Conservation (phyloP, 2,797 vertebrate genomes). For the Mormyrus hasselquistii region DNA sequence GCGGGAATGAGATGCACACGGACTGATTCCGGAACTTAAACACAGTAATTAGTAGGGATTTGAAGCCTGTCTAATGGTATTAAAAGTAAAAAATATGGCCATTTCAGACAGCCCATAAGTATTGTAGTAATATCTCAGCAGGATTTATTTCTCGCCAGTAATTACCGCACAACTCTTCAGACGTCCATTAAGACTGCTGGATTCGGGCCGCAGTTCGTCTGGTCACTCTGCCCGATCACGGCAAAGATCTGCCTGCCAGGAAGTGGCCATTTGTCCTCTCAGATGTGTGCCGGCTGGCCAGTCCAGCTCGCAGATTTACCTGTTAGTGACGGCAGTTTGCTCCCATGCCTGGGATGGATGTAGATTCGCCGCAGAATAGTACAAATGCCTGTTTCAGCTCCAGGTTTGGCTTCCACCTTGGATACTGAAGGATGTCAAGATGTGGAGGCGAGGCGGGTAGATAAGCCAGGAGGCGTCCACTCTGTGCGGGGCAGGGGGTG, state of each 20-base stretch:
- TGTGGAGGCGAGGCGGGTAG: slow-evolving; percentile 1
- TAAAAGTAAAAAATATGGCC: background rate
- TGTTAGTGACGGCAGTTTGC: background rate
- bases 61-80: background rate
- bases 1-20: background rate
- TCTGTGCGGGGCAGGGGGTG: background rate
- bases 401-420: slow-evolving; percentile 8
- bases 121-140: background rate
- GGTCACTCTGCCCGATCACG: background rate
- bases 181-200: background rate
- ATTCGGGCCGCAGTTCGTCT: background rate
- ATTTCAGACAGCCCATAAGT: background rate
- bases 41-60: background rate
- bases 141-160: background rate
- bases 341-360: background rate
- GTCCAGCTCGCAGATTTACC: background rate
- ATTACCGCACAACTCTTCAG: background rate
- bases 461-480: background rate
- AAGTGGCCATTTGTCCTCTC: background rate
- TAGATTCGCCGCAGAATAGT: background rate
- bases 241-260: background rate
- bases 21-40: background rate
- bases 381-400: background rate
- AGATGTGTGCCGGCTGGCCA: background rate
- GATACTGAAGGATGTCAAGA: background rate